phyloP scores from a whole-genome alignment of 2,888 invertebrate genomes.

The Drosophila aldrichi region DNA sequence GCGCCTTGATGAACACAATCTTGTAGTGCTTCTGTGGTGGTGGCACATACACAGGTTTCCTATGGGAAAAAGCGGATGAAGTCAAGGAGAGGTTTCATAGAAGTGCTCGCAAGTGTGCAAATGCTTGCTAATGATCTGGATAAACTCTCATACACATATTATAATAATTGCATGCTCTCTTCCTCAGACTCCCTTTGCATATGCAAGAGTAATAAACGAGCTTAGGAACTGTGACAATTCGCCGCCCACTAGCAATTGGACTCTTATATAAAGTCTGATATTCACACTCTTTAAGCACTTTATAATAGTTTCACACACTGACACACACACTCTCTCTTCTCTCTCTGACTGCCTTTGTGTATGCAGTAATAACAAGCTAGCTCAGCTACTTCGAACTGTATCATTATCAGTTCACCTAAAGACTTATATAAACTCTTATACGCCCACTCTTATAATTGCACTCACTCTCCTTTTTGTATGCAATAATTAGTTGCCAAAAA shows the following conservation, averaged over 20 bases:
- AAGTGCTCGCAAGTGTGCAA: not conserved
- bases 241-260: not conserved
- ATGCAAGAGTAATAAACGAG: not conserved
- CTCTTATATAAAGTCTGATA: not conserved
- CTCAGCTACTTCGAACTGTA: slow-evolving; percentile 48
- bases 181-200: not conserved
- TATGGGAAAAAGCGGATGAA: slow-evolving; percentile 51
- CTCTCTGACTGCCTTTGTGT: not conserved
- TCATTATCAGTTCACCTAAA: not conserved
- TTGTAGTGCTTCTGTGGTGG: slow-evolving; percentile 92
- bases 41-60: slow-evolving; percentile 86
- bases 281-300: not conserved
- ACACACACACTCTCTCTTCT: not conserved
- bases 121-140: not conserved
- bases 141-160: not conserved
- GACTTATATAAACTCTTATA: slow-evolving; percentile 3
- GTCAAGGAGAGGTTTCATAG: slow-evolving; percentile 31
- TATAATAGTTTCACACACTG: too few relatives aligned
- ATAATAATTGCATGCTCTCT: not conserved
- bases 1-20: slow-evolving; percentile 92
- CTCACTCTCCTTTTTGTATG: slow-evolving; percentile 10
- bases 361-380: slow-evolving; percentile 41
- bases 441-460: slow-evolving; percentile 1
- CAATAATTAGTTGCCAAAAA: slow-evolving; percentile 65
- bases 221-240: not conserved